phyloP scores from a whole-genome alignment of 2,113 vertebrate species.

The Oriolus oriolus region DNA sequence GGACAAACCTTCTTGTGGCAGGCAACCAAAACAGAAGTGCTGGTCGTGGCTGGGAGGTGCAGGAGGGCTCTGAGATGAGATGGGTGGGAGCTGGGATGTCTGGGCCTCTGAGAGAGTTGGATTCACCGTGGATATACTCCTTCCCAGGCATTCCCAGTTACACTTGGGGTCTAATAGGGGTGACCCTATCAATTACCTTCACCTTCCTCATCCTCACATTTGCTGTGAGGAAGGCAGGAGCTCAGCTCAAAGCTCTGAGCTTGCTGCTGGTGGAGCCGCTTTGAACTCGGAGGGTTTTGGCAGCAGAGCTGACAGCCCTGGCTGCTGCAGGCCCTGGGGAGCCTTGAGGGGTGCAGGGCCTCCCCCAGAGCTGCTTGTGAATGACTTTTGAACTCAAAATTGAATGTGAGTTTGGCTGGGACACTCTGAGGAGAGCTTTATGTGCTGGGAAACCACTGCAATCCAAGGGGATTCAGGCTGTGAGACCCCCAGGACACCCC shows the following conservation, averaged over 20 bases:
- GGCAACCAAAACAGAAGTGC: not conserved
- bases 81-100: not conserved
- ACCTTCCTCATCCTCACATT: not conserved
- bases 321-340: not conserved
- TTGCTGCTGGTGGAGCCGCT: not conserved
- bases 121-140: not conserved
- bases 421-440: not conserved
- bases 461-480: not conserved
- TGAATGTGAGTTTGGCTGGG: not conserved
- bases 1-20: not conserved
- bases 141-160: not conserved
- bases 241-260: not conserved
- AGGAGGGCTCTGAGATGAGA: not conserved
- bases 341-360: not conserved
- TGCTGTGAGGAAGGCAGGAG: not conserved
- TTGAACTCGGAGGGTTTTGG: not conserved
- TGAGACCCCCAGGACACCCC: not conserved
- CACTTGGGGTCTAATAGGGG: not conserved
- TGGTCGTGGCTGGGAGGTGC: not conserved
- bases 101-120: not conserved
- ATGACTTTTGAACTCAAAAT: not conserved
- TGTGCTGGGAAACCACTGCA: not conserved
- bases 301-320: not conserved
- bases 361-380: not conserved
- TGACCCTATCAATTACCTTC: not conserved